Evolutionary conservation across 2,888 invertebrate species (phyloP).

Genomic region (Pandemis cinnamomeana): DNA sequence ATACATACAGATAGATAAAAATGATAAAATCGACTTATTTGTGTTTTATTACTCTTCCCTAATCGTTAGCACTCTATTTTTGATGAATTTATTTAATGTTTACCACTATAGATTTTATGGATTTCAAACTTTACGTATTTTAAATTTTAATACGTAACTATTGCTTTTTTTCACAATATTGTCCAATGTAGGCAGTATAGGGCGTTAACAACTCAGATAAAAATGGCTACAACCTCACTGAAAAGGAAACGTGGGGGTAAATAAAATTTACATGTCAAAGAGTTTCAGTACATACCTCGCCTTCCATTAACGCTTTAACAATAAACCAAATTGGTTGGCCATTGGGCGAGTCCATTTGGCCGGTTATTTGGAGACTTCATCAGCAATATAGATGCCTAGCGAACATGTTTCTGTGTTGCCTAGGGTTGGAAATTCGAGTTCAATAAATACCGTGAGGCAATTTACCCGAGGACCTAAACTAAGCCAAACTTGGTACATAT

Average conservation of each 20-base stretch:
- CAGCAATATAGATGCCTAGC: slow-evolving; percentile 6
- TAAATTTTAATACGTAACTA: neutral
- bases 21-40: too few species aligned
- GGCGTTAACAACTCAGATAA: neutral
- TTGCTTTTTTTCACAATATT: neutral
- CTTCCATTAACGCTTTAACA: slow-evolving; percentile 39
- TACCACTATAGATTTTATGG: too few species aligned
- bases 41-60: too few species aligned
- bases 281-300: neutral
- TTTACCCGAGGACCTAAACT: too few species aligned
- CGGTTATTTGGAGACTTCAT: slow-evolving; percentile 27
- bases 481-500: too few species aligned
- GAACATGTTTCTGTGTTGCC: neutral
- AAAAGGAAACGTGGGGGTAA: slow-evolving; percentile 9
- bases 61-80: too few species aligned
- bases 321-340: slow-evolving; percentile 34
- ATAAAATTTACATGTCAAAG: slow-evolving; percentile 39
- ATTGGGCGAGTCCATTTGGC: slow-evolving; percentile 21
- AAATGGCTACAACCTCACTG: slow-evolving; percentile 7
- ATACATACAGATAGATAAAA: too few species aligned
- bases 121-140: too few species aligned
- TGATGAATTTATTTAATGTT: too few species aligned
- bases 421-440: neutral
- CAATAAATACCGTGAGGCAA: too few species aligned
- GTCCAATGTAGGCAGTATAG: neutral